phyloP scores from a whole-genome alignment of 92 coral and sea anemone species.

The Scolanthus callimorphus region DNA sequence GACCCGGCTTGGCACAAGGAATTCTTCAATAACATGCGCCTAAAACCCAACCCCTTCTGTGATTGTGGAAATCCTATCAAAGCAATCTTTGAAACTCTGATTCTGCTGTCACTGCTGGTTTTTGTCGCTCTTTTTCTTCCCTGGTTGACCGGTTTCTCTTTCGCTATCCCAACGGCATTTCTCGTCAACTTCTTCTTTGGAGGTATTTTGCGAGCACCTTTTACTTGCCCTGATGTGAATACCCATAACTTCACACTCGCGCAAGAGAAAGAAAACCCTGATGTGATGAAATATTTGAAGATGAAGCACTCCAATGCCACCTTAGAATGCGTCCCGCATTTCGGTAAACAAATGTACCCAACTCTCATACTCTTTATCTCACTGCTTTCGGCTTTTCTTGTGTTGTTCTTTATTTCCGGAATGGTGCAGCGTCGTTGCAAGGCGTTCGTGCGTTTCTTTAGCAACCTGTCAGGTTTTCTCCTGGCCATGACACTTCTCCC shows the following conservation, averaged over 20 bases:
- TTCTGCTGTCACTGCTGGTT: constrained; percentile 20
- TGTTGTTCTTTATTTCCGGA: constrained; percentile 14
- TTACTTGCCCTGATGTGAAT: constrained; percentile 45
- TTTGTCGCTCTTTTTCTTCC: constrained; percentile 59
- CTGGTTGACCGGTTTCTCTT: constrained; percentile 32
- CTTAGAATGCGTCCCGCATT: constrained; percentile 33
- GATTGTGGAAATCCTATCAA: constrained; percentile 64
- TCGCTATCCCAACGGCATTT: constrained; percentile 65
- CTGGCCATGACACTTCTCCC: constrained; percentile 76
- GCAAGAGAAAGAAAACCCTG: constrained; percentile 23
- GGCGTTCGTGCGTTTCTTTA: constrained; percentile 20
- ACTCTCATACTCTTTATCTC: constrained; percentile 14
- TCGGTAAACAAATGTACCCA: constrained; percentile 30
- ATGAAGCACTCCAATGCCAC: background rate
- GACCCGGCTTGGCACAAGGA: constrained; percentile 78
- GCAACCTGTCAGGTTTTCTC: constrained; percentile 23
- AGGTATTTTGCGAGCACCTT: constrained; percentile 47
- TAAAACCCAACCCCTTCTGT: constrained; percentile 31
- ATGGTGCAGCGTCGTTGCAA: constrained; percentile 7
- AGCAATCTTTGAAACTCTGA: constrained; percentile 39
- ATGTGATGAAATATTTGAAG: constrained; percentile 4
- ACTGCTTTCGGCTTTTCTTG: constrained; percentile 10
- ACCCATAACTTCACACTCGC: constrained; percentile 40
- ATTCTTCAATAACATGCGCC: constrained; percentile 69
- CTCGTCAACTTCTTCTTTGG: constrained; percentile 67